phyloP scores from a whole-genome alignment of 1,140 invertebrate species.

The Pteromalus puparum region DNA sequence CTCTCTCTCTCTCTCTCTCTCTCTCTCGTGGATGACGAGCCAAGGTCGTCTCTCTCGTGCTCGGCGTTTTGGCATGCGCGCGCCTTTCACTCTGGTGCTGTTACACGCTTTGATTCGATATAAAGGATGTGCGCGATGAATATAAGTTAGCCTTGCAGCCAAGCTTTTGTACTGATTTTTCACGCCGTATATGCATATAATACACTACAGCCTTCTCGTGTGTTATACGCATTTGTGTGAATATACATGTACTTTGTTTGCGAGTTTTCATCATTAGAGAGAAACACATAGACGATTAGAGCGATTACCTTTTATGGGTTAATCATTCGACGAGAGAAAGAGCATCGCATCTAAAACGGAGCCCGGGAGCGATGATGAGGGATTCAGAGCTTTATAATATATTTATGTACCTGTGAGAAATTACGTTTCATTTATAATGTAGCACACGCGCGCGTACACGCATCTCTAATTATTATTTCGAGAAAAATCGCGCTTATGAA shows the following conservation, averaged over 20 bases:
- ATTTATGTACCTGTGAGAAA: neutral
- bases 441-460: neutral
- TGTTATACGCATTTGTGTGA: neutral
- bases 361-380: neutral
- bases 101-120: neutral
- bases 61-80: neutral
- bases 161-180: neutral
- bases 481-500: slow-evolving; percentile 17
- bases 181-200: neutral
- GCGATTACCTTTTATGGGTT: slow-evolving; percentile 26
- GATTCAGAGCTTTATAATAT: neutral
- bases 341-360: neutral
- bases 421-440: slow-evolving; percentile 11
- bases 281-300: neutral
- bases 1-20: neutral
- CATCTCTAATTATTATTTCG: slow-evolving; percentile 23
- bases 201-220: neutral
- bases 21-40: no score
- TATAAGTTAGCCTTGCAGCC: neutral
- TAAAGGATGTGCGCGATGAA: neutral
- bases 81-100: neutral
- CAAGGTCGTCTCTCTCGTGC: no score
- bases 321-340: neutral
- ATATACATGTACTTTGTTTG: neutral
- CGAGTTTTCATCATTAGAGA: slow-evolving; percentile 7